Percentiles rank a stretch among this genome's conserved stretches.
phyloP scores from a whole-genome alignment of 2,797 vertebrate genomes.

The Sternotherus odoratus region DNA sequence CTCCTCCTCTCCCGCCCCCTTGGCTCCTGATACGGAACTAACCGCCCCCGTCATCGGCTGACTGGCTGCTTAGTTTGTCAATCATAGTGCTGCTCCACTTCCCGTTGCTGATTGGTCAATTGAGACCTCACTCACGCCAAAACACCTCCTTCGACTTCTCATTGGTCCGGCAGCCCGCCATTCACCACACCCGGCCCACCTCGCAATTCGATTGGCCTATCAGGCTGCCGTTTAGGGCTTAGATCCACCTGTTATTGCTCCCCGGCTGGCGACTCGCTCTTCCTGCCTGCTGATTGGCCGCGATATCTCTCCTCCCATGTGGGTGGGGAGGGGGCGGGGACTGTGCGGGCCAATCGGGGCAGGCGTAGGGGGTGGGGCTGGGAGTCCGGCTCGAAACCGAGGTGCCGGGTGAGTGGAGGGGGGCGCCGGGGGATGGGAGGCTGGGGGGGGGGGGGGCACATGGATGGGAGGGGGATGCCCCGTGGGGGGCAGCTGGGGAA shows the following conservation, averaged over 20 bases:
- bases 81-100: background rate
- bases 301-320: background rate
- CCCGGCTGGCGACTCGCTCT: background rate
- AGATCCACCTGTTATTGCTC: background rate
- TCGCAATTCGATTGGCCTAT: background rate
- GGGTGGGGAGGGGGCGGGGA: background rate
- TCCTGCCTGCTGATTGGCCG: background rate
- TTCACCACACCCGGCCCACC: background rate
- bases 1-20: background rate
- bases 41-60: fast-evolving
- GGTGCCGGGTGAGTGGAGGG: background rate
- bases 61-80: background rate
- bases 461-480: too few species aligned
- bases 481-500: too few species aligned
- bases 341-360: background rate
- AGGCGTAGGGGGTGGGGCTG: background rate
- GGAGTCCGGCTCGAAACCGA: background rate
- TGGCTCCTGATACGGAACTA: background rate
- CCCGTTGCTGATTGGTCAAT: background rate
- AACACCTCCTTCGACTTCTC: background rate
- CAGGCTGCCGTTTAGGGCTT: background rate
- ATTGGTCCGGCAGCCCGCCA: background rate
- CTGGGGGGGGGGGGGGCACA: too few species aligned
- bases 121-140: background rate
- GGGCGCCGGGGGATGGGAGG: too few species aligned